These are phyloP conservation scores for Turnix velox DNA, from an alignment of 2,113 vertebrate genomes.

Conservation along the genomic window DNA sequence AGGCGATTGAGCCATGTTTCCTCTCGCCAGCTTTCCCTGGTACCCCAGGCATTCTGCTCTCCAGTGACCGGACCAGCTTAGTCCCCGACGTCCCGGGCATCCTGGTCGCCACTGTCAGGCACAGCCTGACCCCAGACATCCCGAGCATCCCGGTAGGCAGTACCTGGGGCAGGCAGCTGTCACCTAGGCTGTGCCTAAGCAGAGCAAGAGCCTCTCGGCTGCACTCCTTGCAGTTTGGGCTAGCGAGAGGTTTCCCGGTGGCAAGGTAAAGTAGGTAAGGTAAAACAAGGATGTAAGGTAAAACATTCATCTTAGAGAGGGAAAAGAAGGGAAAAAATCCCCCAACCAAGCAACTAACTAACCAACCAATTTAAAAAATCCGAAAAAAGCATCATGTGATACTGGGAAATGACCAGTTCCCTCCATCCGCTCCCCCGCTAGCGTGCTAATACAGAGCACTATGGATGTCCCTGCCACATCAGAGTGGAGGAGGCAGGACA, in stretches of 20 bases:
- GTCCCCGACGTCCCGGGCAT: too few species aligned
- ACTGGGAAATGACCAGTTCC: background rate
- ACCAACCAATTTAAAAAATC: too few species aligned
- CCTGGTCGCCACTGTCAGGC: too few species aligned
- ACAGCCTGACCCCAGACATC: background rate
- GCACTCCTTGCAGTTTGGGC: background rate
- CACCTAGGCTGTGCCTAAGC: background rate
- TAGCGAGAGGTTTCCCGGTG: fast-evolving
- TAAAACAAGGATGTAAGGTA: background rate
- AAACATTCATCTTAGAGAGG: background rate
- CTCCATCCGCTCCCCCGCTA: fast-evolving
- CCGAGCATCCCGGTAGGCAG: too few species aligned
- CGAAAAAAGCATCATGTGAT: fast-evolving
- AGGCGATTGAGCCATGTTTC: fast-evolving
- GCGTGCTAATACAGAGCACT: background rate
- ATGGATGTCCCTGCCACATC: background rate
- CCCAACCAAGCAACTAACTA: too few species aligned
- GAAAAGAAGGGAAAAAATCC: too few species aligned
- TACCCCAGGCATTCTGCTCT: too few species aligned
- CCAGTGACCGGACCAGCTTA: background rate
- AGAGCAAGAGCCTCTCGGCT: background rate
- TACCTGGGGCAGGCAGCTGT: background rate
- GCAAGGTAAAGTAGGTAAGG: background rate
- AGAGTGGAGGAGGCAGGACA: background rate
- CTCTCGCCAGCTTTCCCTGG: background rate